These are phyloP conservation scores for Vesta saturnalis DNA, from an alignment of 2,888 invertebrate genomes.

Conservation along the genomic window DNA sequence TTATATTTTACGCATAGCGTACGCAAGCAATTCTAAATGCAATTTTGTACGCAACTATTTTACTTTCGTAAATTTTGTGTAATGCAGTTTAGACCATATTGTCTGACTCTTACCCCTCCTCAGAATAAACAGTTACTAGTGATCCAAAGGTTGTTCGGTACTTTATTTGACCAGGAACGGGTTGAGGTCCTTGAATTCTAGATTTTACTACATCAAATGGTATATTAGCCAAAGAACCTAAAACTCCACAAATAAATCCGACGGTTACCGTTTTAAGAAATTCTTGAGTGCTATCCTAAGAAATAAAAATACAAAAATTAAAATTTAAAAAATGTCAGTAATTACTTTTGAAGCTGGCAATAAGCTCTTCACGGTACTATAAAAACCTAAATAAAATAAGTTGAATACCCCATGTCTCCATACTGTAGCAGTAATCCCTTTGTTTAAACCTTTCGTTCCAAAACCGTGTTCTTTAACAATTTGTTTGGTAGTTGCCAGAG, in stretches of 20 bases:
- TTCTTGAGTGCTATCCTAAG: slow-evolving; percentile 73
- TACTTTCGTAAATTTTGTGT: too few species aligned
- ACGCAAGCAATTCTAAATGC: too few species aligned
- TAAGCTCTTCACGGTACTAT: slow-evolving; percentile 86
- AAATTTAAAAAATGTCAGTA: not conserved
- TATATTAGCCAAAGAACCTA: slow-evolving; percentile 89
- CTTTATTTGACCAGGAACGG: slow-evolving; percentile 70
- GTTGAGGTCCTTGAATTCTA: slow-evolving; percentile 93
- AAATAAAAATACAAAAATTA: slow-evolving; percentile 39
- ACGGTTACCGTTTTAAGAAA: slow-evolving; percentile 80
- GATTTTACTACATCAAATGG: slow-evolving; percentile 97
- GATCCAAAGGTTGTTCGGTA: slow-evolving; percentile 81
- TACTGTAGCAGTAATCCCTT: slow-evolving; percentile 89
- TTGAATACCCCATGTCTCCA: slow-evolving; percentile 91
- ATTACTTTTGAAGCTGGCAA: slow-evolving; percentile 63
- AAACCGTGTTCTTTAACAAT: slow-evolving; percentile 82
- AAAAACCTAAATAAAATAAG: slow-evolving; percentile 94
- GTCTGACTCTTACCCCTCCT: slow-evolving; percentile 93
- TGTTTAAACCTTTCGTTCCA: slow-evolving; percentile 83
- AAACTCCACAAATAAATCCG: slow-evolving; percentile 87
- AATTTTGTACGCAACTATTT: too few species aligned
- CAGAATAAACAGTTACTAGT: slow-evolving; percentile 77
- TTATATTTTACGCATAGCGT: too few species aligned
- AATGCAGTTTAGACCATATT: too few species aligned
- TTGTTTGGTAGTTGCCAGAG: slow-evolving; percentile 80